Evolutionary conservation across 2,113 vertebrate genomes (phyloP), one percentile per base, ranked within the genome.

Genomic region (Turdus rufiventris): DNA sequence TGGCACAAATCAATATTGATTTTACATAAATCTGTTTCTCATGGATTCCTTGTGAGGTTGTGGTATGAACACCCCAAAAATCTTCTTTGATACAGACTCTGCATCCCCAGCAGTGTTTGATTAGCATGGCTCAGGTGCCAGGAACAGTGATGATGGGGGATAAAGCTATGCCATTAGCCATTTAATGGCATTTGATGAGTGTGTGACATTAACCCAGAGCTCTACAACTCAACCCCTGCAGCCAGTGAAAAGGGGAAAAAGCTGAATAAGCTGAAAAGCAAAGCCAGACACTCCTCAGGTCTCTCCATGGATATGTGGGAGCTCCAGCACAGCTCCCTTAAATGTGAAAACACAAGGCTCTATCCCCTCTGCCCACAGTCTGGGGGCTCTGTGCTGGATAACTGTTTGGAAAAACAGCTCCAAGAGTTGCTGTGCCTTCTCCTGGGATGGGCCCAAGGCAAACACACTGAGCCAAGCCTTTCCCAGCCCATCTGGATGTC

Each of bases 1-100:
- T 40, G 61, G 80, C 82, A 76, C 85, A 70, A 93, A 97, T 96
- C 96, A 93, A 94, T 95, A 96, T 40, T 53, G 89, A 54, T 95
- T 96, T 96, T 61, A 92, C 76, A 94, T 57, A 83, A 94, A 79
- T 66, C 65, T 38, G 15, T 45, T 93, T n/a, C 80, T 56, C 2
- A 31, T 8, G 25, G 87, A 79, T 72, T 29, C 38, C 48, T 24
- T 48, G 38, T 8, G 83, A 63, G 76, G 68, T 34, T 62, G 29
- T 23, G 23, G 45, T 40, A 43, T 72, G 75, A 89, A 81, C 31
- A 5, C 57, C 84, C 85, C 3, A 1, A 82, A 81, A 91, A 16
- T 18, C 14, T 43, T 6, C 48, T 51, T 31, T 5, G 16, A 16
- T 3, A 1, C 63, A 58, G 7, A 11, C 36, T 17, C 53, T 48